Base-by-base conservation (phyloP, 2,888 invertebrate genomes). In the Elmis aenea region DNA sequence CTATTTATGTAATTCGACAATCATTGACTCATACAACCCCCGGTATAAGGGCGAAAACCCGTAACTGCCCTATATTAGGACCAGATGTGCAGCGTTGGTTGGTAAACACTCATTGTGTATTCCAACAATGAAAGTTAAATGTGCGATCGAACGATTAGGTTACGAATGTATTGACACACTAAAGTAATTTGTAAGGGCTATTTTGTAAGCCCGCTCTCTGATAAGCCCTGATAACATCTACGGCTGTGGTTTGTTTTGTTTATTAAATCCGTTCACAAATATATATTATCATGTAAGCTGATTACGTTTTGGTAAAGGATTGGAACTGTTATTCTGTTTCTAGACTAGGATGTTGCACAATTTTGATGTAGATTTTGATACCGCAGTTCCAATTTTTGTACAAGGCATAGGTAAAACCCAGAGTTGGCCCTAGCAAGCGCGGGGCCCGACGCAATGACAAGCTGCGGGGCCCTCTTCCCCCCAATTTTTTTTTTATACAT, bases 91-190 rank as follows among this genome's bases (percentile, higher is more conserved):
- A 57, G 58, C 57, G 55, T 56, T 57, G 60, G 59, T 63, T 61
- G 58, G 61, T 59, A 65, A 62, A 54, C 51, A 62, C 59, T 57
- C 62, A 63, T 64, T 64, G 62, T 64, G 59, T 55, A 55, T 55
- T 53, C 51, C 48, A 56, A 64, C 64, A 65, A 65, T 62, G 64
- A 64, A 65, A 65, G 65, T 64, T 65, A 65, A 65, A 65, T 62
- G 64, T 60, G 58, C 60, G 65, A 64, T 64, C 62, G 60, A 55
- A 58, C 61, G 65, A 65, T 65, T 64, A 65, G 62, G 64, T 58
- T 63, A 57, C 59, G 57, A 62, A 61, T 64, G 62, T 64, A 64
- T 65, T 64, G 64, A 65, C 62, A 60, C 57, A 57, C 59, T 56
- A 52, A 57, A 59, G 59, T 61, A 63, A 64, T 65, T 65, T 65